These are phyloP conservation scores for Micrasema longulum DNA, from an alignment of 1,140 invertebrate species.

Conservation along the genomic window DNA sequence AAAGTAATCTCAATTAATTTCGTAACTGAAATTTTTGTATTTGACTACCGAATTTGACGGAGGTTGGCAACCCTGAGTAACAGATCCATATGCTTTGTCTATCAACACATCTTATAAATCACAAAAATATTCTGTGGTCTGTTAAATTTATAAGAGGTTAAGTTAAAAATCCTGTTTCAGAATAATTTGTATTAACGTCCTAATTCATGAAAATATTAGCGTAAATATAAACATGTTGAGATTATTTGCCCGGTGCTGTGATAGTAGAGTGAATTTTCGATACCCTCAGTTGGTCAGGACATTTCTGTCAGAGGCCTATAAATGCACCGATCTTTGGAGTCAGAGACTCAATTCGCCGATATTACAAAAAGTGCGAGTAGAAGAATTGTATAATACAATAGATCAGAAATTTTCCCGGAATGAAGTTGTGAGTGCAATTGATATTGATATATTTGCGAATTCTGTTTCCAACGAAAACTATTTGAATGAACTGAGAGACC, in stretches of 20 bases:
- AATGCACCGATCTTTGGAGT: slow-evolving; percentile 76
- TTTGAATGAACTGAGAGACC: slow-evolving; percentile 76
- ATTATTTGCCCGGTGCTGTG: slow-evolving; percentile 8
- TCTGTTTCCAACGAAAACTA: slow-evolving; percentile 65
- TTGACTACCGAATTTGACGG: too few species aligned
- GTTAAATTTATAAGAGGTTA: too few species aligned
- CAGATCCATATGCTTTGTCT: too few species aligned
- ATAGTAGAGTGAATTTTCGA: slow-evolving; percentile 1
- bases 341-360: slow-evolving; percentile 70
- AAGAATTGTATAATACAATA: slow-evolving; percentile 74
- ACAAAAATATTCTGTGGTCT: too few species aligned
- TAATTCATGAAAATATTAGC: too few species aligned
- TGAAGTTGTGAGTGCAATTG: slow-evolving; percentile 74
- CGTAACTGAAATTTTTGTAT: too few species aligned
- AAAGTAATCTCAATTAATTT: too few species aligned
- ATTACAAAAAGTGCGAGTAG: slow-evolving; percentile 72
- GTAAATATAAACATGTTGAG: slow-evolving; percentile 28
- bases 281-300: slow-evolving; percentile 39
- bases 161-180: too few species aligned
- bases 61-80: too few species aligned
- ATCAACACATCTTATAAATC: too few species aligned
- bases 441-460: slow-evolving; percentile 82
- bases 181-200: too few species aligned
- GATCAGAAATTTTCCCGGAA: slow-evolving; percentile 70
- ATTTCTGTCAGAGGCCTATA: slow-evolving; percentile 75